These are phyloP conservation scores for Catamblyrhynchus diadema DNA, from an alignment of 2,797 vertebrate genomes.

Conservation along the genomic window DNA sequence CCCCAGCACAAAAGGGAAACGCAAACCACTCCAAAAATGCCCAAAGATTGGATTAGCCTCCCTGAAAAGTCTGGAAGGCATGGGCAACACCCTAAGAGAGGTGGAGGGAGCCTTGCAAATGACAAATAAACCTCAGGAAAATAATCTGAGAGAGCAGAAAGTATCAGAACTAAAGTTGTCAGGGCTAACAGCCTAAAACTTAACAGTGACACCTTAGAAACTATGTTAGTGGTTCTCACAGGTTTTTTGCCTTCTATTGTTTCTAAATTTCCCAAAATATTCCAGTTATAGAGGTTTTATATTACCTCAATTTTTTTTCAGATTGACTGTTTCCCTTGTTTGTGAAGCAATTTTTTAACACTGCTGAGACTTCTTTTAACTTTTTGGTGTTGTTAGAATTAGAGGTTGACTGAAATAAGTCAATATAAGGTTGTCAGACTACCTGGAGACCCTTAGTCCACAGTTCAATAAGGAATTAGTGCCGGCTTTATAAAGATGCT, in stretches of 20 bases:
- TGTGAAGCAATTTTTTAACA: neutral
- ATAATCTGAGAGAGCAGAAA: neutral
- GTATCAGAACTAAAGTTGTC: neutral
- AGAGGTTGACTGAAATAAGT: neutral
- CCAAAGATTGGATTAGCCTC: neutral
- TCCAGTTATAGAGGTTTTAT: neutral
- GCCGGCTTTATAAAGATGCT: neutral
- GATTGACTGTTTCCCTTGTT: neutral
- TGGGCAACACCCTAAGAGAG: rapidly evolving
- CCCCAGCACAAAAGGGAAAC: neutral
- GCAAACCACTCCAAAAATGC: neutral
- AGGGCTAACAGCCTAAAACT: neutral
- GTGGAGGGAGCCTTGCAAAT: neutral
- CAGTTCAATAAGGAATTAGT: neutral
- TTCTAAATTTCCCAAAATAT: neutral
- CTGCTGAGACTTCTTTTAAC: neutral
- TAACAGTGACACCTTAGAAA: neutral
- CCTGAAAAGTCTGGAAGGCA: neutral
- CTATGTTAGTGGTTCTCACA: rapidly evolving
- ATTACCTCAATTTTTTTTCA: neutral
- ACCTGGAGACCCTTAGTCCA: neutral
- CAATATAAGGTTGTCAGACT: neutral
- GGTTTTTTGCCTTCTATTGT: neutral
- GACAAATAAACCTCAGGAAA: neutral
- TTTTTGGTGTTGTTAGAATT: neutral